Evolutionary conservation across 2,888 invertebrate species (phyloP).

Genomic region (Platynereis dumerilii): DNA sequence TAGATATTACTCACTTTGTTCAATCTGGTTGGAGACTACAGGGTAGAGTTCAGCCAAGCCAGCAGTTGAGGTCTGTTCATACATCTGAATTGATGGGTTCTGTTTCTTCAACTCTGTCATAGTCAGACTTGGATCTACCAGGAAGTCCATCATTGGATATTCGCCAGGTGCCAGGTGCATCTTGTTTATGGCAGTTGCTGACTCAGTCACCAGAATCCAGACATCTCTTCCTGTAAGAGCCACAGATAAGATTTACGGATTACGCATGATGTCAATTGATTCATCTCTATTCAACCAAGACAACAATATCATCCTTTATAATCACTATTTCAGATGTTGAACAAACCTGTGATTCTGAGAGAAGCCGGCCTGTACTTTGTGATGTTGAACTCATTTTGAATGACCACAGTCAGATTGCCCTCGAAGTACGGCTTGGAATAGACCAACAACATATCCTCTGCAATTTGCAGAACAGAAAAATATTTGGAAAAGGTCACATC

Average conservation of each 20-base stretch:
- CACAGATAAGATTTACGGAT: background rate
- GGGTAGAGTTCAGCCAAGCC: slow-evolving; percentile 13
- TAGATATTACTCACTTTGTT: slow-evolving; percentile 18
- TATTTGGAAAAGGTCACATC: no score
- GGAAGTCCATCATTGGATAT: background rate
- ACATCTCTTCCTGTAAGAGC: background rate
- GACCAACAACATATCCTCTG: background rate
- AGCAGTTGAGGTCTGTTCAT: background rate
- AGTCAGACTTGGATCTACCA: background rate
- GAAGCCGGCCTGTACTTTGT: background rate
- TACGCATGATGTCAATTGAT: background rate
- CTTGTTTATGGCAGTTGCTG: background rate
- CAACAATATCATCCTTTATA: no score
- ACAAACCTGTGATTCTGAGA: background rate
- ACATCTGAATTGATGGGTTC: background rate
- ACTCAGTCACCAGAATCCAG: background rate
- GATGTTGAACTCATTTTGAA: background rate
- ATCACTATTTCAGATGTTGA: no score
- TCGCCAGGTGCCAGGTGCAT: background rate
- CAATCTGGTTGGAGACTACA: slow-evolving; percentile 20
- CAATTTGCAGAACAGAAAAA: no score
- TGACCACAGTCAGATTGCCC: background rate
- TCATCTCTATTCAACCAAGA: no score
- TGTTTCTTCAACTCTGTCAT: background rate
- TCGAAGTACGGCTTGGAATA: background rate